Percentiles rank a stretch among this genome's conserved stretches.
phyloP scores from a whole-genome alignment of 2,888 invertebrate genomes.

The Listrodromus nycthemerus region DNA sequence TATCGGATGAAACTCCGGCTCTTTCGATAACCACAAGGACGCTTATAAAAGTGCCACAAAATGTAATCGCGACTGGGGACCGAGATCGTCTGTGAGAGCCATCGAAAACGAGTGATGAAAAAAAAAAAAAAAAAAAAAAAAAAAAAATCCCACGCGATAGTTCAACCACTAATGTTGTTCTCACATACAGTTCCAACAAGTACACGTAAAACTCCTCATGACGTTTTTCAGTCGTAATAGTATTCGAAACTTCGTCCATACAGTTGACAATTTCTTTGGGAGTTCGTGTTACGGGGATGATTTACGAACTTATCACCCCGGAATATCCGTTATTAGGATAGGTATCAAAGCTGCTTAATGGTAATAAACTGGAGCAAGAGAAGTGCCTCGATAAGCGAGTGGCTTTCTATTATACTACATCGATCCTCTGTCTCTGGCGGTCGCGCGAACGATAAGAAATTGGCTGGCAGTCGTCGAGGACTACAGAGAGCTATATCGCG shows the following conservation, averaged over 20 bases:
- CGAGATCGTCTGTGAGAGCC: constrained; percentile 11
- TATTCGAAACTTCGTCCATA: neutral
- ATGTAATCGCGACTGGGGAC: neutral
- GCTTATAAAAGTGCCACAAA: neutral
- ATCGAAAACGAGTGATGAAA: neutral
- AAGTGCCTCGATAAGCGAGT: constrained; percentile 18
- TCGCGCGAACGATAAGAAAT: constrained; percentile 36
- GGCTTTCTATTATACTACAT: constrained; percentile 3
- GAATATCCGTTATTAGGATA: neutral
- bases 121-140: neutral
- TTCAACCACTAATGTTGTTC: neutral
- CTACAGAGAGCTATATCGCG: neutral
- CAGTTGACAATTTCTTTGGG: neutral
- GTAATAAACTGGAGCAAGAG: constrained; percentile 4
- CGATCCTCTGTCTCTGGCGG: constrained; percentile 38
- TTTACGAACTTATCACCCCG: neutral
- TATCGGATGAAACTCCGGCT: neutral
- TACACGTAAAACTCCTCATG: neutral
- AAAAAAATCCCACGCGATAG: neutral
- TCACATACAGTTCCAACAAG: neutral
- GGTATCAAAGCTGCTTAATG: neutral
- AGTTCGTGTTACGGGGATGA: neutral
- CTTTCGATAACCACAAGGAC: neutral
- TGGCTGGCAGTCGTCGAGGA: constrained; percentile 10
- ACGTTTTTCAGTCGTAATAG: neutral